Evolutionary conservation across 2,113 vertebrate genomes (phyloP).

Genomic region (Miniopterus natalensis): DNA sequence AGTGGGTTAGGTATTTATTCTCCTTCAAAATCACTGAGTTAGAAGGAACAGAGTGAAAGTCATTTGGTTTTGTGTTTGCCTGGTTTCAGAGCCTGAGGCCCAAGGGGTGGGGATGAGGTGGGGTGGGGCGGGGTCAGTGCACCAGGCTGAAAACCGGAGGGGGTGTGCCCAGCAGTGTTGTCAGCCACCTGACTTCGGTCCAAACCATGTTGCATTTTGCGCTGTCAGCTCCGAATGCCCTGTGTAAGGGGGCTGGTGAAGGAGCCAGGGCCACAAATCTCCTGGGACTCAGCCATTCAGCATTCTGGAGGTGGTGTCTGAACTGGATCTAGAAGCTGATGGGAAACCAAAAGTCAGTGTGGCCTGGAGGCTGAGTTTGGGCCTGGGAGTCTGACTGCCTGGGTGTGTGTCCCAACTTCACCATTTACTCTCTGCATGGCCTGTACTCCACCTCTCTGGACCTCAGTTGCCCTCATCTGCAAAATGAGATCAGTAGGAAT

Average conservation of each 20-base stretch:
- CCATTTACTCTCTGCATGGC: neutral
- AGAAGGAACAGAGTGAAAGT: constrained; percentile 83
- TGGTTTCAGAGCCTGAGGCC: constrained; percentile 66
- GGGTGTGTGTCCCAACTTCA: neutral
- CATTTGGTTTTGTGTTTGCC: constrained; percentile 78
- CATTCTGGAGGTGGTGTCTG: neutral
- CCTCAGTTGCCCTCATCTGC: neutral
- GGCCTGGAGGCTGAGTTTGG: neutral
- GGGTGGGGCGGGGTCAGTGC: neutral
- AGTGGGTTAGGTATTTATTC: constrained; percentile 82
- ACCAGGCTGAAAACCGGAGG: neutral
- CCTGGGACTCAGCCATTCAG: neutral
- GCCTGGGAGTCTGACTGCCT: neutral
- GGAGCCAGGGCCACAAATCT: neutral
- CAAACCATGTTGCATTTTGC: neutral
- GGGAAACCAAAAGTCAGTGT: neutral
- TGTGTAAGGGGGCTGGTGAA: neutral
- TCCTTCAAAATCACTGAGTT: constrained; percentile 80
- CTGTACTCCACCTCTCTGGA: neutral
- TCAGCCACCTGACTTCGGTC: neutral
- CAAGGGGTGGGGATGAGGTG: neutral
- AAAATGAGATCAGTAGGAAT: neutral
- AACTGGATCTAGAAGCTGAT: neutral
- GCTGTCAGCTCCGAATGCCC: neutral
- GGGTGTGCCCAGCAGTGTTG: neutral